Evolutionary conservation across 1,140 invertebrate species (phyloP), one percentile per base, ranked within the genome.

Genomic region (Diprion similis): DNA sequence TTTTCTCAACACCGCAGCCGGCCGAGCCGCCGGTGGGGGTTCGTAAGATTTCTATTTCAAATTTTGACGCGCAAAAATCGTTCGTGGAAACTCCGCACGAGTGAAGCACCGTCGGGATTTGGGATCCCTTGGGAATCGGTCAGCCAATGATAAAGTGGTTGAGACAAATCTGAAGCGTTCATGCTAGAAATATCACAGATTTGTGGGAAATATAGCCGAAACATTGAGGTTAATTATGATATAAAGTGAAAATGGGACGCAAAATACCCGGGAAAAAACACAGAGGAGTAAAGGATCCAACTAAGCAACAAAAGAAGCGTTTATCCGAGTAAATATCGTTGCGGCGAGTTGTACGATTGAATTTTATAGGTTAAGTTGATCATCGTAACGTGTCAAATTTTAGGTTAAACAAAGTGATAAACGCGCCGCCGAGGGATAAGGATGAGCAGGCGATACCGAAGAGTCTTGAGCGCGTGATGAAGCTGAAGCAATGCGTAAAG

Each of bases 221-320:
- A 37, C 24, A 37, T 37, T 37, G 24, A 37, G 6, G 24, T 37
- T n/a, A n/a, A n/a, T n/a, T 37, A 37, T 37, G 24, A 37, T 3
- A 37, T 37, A 37, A 37, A 37, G 24, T 70, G 46, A 79, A 80
- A 79, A 94, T 94, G 93, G 92, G 92, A 24, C 86, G 92, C 59
- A 94, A 94, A 90, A 94, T 94, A 80, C 92, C 92, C 18, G 92
- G 91, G 17, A 92, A 91, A 80, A 94, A 93, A 85, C 93, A 94
- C 78, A 86, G 89, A 72, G 92, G 92, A 70, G 89, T 93, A 8
- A 93, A 92, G 84, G 92, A 94, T 89, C 92, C 92, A 7, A 81
- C 91, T 67, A 89, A 91, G 79, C 93, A 94, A 82, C 87, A 87
- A 77, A 90, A 89, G 45, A 88, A 86, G 78, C 87, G 92, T 75